Evolutionary conservation across 2,113 vertebrate species (phyloP).

Genomic region (Eubucco bourcierii): DNA sequence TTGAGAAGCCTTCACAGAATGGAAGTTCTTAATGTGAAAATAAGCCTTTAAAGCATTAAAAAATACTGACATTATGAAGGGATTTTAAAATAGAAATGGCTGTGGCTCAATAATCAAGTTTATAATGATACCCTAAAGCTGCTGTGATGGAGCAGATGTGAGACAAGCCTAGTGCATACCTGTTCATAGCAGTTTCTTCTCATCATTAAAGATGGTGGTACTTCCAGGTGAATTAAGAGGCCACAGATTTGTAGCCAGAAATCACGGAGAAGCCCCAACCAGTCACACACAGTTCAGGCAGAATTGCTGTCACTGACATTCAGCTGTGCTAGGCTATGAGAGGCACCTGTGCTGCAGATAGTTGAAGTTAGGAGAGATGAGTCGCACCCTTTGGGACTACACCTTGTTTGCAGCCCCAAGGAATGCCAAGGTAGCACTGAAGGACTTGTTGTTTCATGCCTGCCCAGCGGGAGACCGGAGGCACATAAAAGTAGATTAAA

Average conservation of each 20-base stretch:
- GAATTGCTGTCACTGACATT: background rate
- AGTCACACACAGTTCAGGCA: background rate
- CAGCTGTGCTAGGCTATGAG: too few relatives aligned
- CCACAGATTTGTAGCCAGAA: background rate
- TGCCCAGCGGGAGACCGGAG: background rate
- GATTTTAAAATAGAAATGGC: background rate
- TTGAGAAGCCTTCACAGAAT: background rate
- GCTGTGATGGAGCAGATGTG: background rate
- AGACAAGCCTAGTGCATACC: background rate
- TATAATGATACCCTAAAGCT: background rate
- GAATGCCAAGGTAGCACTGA: background rate
- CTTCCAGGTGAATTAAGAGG: background rate
- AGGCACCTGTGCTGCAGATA: background rate
- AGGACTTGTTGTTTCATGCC: conserved; percentile 18
- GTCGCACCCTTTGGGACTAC: background rate
- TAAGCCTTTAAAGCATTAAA: background rate
- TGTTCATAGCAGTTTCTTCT: rapidly evolving
- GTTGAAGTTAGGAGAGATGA: background rate
- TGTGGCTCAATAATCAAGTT: background rate
- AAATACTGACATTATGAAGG: background rate
- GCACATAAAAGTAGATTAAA: background rate
- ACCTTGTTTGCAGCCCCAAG: background rate
- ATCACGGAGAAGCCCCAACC: background rate
- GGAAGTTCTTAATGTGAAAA: background rate
- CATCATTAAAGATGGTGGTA: background rate